Percentiles rank a stretch among this genome's conserved stretches.
Conservation (phyloP, 2,888 invertebrate genomes). For the Allolobophora icterica region DNA sequence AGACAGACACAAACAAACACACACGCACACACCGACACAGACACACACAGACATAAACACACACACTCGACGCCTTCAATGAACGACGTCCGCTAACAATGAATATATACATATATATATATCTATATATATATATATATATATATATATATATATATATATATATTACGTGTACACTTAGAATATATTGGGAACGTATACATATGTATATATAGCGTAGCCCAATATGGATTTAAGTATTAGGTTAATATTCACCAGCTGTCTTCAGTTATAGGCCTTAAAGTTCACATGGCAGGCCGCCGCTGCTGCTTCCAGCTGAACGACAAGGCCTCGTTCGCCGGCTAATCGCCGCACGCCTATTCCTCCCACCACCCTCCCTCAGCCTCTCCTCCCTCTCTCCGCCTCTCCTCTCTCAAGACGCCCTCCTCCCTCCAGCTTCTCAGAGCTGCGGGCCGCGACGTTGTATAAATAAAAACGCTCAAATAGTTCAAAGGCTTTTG, state of each 20-base stretch:
- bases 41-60: too few relatives aligned
- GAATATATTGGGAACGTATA: too few relatives aligned
- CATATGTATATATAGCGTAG: background rate
- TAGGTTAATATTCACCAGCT: conserved; percentile 17
- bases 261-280: conserved; percentile 17
- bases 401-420: background rate
- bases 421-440: background rate
- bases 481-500: conserved; percentile 28
- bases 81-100: background rate
- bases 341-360: background rate
- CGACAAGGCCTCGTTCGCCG: background rate
- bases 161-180: too few relatives aligned
- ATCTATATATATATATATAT: background rate
- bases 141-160: too few relatives aligned
- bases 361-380: background rate
- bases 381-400: background rate
- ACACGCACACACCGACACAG: too few relatives aligned
- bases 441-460: conserved; percentile 23
- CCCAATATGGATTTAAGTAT: conserved; percentile 12
- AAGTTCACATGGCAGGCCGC: background rate
- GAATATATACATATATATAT: background rate
- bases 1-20: too few relatives aligned
- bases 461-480: conserved; percentile 28
- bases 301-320: background rate
- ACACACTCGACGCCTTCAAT: conserved; percentile 3